Evolutionary conservation across 2,888 invertebrate genomes (phyloP), one percentile per base, ranked within the genome.

Genomic region (Amaurobius ferox): DNA sequence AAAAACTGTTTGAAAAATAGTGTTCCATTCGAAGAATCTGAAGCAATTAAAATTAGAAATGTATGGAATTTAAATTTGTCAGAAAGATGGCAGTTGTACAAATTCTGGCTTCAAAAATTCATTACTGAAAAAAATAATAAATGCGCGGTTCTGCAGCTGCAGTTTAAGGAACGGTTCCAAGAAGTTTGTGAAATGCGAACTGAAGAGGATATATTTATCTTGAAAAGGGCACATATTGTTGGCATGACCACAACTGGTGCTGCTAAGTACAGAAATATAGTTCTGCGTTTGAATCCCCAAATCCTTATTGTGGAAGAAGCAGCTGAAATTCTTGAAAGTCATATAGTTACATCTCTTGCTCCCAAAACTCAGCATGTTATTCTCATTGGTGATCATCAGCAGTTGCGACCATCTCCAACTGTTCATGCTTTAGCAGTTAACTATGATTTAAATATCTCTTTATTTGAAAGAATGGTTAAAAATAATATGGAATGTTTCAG

Each of bases 281-380:
- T 96, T 87, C 92, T 93, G 73, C 92, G 93, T 66, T 91, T 95
- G 1, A 91, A 93, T 80, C 93, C 94, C 5, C 93, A 94, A 87
- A 94, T 95, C 89, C 90, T 93, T 1, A 91, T 93, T 19, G 95
- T 97, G 0, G 97, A 97, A 91, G 97, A 97, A 92, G 97, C 97
- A 0, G 97, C 96, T 0, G 96, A 97, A 92, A 95, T 97, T 0
- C 91, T 96, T 39, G 97, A 97, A 90, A 93, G 95, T 0, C 97
- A 97, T 90, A 94, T 96, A 19, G 92, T 96, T 0, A 94, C 95
- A 0, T 94, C 96, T 0, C 91, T 97, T 23, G 95, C 95, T 0
- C 91, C 93, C 30, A 91, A 93, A 68, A 95, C 96, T 88, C 92
- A 97, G 90, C 97, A 97, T 91, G 93, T 96, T 0, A 95, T 97